phyloP scores from a whole-genome alignment of 2,797 vertebrate species.

The Varecia variegata region DNA sequence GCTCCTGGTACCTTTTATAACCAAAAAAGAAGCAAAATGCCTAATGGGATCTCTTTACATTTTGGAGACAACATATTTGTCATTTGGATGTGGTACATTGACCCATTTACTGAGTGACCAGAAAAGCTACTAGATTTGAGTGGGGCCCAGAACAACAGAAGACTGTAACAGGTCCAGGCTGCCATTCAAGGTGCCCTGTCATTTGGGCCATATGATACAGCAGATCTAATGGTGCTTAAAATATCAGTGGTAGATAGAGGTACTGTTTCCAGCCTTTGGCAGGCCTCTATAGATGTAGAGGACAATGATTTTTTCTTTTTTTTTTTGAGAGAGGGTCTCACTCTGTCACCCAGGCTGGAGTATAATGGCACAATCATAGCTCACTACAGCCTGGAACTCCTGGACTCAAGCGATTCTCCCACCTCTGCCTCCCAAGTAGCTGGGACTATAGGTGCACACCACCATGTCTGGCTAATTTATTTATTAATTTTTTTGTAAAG shows the following conservation, averaged over 20 bases:
- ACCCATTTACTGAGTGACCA: not conserved
- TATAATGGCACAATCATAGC: not conserved
- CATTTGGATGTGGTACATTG: not conserved
- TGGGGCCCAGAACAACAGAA: not conserved
- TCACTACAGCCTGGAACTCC: not conserved
- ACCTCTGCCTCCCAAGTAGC: not conserved
- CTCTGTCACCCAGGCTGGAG: not conserved
- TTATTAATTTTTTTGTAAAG: not conserved
- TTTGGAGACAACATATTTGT: not conserved
- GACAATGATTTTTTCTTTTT: not conserved
- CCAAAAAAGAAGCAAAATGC: not conserved
- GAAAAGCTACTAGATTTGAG: not conserved
- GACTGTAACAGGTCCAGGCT: not conserved
- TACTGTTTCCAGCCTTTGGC: not conserved
- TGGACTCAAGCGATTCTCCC: not conserved
- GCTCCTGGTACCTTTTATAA: not conserved
- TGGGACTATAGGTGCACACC: not conserved
- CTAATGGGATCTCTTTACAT: not conserved
- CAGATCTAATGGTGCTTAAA: not conserved
- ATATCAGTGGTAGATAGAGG: not conserved
- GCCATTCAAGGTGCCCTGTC: not conserved
- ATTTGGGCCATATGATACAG: not conserved
- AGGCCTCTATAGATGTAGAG: not conserved
- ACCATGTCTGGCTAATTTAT: not conserved
- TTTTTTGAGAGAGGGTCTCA: not conserved